These are phyloP conservation scores for Proterorhinus semilunaris DNA, from an alignment of 2,113 vertebrate genomes.

Conservation along the genomic window DNA sequence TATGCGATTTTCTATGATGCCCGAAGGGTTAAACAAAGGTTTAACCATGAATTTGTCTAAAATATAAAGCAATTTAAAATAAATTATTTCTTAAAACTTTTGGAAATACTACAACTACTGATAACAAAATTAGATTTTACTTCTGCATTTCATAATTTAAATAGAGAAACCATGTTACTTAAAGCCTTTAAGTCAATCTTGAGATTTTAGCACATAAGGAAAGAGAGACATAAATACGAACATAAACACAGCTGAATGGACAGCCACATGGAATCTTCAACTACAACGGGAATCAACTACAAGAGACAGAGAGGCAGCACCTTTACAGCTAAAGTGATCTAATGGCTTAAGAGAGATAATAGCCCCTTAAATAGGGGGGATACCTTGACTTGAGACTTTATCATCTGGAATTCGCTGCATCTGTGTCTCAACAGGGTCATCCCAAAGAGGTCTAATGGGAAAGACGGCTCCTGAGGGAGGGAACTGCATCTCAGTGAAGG, in stretches of 20 bases:
- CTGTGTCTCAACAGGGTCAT: slow-evolving; percentile 98
- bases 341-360: slow-evolving; percentile 84
- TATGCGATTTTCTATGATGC: neutral
- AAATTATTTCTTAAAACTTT: neutral
- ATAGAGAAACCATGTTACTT: slow-evolving; percentile 20
- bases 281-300: slow-evolving; percentile 67
- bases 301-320: slow-evolving; percentile 80
- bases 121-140: neutral
- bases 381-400: slow-evolving; percentile 96
- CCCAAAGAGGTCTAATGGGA: slow-evolving; percentile 96
- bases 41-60: neutral
- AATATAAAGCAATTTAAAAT: neutral
- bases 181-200: slow-evolving; percentile 84
- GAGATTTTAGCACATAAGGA: slow-evolving; percentile 83
- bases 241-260: slow-evolving; percentile 79
- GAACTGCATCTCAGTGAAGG: slow-evolving; percentile 86
- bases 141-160: neutral
- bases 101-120: neutral
- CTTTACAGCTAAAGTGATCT: slow-evolving; percentile 80
- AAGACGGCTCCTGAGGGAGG: slow-evolving; percentile 91
- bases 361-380: slow-evolving; percentile 86
- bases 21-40: slow-evolving; percentile 5
- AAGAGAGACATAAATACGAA: slow-evolving; percentile 73
- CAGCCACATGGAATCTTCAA: slow-evolving; percentile 72
- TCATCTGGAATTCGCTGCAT: slow-evolving; percentile 97